phyloP scores from a whole-genome alignment of 2,797 vertebrate species.

The Gallinago stenura region DNA sequence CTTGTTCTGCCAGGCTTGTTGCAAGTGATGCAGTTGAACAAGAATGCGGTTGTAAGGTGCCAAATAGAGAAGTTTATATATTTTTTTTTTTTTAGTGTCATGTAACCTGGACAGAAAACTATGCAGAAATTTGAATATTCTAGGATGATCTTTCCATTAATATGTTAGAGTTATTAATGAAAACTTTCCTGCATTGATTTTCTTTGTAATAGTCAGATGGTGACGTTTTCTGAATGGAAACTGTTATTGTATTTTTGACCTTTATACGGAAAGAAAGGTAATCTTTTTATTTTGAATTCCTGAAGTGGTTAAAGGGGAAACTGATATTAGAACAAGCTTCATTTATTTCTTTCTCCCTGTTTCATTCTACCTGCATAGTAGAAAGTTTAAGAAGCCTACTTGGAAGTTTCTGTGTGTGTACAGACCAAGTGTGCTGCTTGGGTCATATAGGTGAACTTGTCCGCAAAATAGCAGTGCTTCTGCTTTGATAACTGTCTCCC shows the following conservation, averaged over 20 bases:
- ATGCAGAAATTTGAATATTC: not conserved
- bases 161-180: not conserved
- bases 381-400: not conserved
- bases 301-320: not conserved
- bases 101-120: not conserved
- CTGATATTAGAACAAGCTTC: not conserved
- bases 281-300: not conserved
- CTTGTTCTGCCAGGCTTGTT: not conserved
- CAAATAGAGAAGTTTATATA: not conserved
- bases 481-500: not conserved
- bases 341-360: not conserved
- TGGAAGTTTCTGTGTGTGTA: not conserved
- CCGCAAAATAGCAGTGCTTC: rapidly evolving
- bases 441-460: not conserved
- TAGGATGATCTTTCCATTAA: not conserved
- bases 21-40: not conserved
- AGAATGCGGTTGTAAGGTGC: not conserved
- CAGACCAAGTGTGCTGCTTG: rapidly evolving
- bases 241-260: not conserved
- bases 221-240: not conserved
- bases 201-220: not conserved
- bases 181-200: not conserved
- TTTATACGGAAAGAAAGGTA: not conserved
- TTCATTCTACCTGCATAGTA: not conserved
- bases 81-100: not conserved